These are phyloP conservation scores for Saxidomus purpurata DNA, from an alignment of 1,140 invertebrate species.

Conservation along the genomic window DNA sequence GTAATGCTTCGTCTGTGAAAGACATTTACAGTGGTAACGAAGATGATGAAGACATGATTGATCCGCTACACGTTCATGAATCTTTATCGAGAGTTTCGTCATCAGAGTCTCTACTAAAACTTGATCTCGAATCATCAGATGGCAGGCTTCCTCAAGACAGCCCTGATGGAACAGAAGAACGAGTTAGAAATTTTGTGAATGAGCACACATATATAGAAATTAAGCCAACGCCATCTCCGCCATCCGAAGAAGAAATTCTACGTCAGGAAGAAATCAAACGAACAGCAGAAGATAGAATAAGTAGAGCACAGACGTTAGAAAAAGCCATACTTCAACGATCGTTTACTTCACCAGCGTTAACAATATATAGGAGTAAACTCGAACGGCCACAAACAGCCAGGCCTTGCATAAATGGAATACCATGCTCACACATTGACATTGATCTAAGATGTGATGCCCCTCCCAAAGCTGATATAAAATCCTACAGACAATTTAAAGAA, in stretches of 20 bases:
- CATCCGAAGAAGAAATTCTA: not conserved
- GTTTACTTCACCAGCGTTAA: not conserved
- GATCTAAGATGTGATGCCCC: slow-evolving; percentile 38
- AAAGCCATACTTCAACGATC: slow-evolving; percentile 24
- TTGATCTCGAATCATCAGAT: slow-evolving; percentile 39
- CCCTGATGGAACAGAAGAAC: not conserved
- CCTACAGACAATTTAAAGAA: slow-evolving; percentile 28
- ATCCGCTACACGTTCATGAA: slow-evolving; percentile 49
- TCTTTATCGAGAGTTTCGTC: slow-evolving; percentile 59
- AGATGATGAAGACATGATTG: slow-evolving; percentile 63
- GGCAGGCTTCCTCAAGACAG: not conserved
- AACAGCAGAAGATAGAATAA: slow-evolving; percentile 5
- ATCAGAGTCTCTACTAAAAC: slow-evolving; percentile 17
- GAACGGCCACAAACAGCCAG: slow-evolving; percentile 19
- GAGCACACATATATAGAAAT: slow-evolving; percentile 58
- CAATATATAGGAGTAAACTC: slow-evolving; percentile 43
- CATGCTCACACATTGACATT: slow-evolving; percentile 62
- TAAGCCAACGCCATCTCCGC: not conserved
- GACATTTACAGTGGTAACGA: slow-evolving; percentile 42
- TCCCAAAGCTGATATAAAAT: slow-evolving; percentile 48
- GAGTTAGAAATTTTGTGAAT: slow-evolving; percentile 51
- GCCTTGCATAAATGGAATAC: not conserved
- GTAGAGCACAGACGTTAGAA: slow-evolving; percentile 21
- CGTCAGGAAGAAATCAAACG: not conserved
- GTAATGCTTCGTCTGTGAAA: not conserved